phyloP scores from a whole-genome alignment of 2,888 invertebrate species.

The Epirrita christyi region DNA sequence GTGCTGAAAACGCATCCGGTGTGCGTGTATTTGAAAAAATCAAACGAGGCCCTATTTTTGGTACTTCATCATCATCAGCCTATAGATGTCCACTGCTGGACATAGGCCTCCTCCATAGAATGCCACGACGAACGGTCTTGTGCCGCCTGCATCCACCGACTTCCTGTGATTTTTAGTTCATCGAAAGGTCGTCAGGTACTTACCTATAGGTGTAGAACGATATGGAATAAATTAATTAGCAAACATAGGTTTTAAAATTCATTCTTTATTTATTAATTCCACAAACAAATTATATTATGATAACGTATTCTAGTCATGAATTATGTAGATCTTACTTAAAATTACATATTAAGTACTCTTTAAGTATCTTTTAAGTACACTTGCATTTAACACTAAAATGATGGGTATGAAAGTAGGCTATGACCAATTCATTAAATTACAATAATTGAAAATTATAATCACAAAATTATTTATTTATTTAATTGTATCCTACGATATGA shows the following conservation, averaged over 20 bases:
- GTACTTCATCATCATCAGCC: no score
- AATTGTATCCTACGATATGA: no score
- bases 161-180: no score
- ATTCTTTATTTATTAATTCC: conserved; percentile 72
- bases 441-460: neutral
- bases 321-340: conserved; percentile 62
- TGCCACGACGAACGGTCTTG: no score
- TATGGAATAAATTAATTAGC: neutral
- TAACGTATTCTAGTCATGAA: conserved; percentile 68
- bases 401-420: conserved; percentile 33
- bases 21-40: neutral
- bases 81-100: no score
- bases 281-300: conserved; percentile 67
- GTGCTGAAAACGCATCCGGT: no score
- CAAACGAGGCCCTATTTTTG: neutral
- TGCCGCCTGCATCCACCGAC: no score
- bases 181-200: no score
- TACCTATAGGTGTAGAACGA: neutral
- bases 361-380: conserved; percentile 58
- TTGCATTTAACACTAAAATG: conserved; percentile 46
- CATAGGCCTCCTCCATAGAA: no score
- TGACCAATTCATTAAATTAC: neutral
- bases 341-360: conserved; percentile 66
- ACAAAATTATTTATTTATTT: neutral
- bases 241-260: conserved; percentile 34